Evolutionary conservation across 2,797 vertebrate species (phyloP), one percentile per base, ranked within the genome.

Genomic region (Lindbergichthys nudifrons): DNA sequence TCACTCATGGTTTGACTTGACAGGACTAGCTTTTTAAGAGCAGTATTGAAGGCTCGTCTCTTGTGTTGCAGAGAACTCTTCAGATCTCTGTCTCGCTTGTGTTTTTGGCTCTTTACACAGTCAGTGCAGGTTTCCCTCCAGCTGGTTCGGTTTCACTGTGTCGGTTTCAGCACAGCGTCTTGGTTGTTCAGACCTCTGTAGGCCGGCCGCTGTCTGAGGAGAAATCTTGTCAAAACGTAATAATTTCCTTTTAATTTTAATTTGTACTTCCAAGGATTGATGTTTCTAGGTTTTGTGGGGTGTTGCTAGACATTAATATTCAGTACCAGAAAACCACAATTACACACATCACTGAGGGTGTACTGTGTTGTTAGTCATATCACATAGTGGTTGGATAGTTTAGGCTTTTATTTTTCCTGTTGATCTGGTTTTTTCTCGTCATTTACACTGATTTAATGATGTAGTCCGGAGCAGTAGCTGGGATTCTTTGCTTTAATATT

Each of bases 261-360:
- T 80, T 86, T 85, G 73, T 61, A 80, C 73, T 84, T 88, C 79
- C 69, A 69, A 89, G 73, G 87, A 87, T 90, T 93, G 87, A 88
- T 90, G 86, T 93, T 93, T 92, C 73, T 85, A 87, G 77, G 81
- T 87, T 93, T 88, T 92, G 88, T 92, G 87, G 85, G 82, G 87
- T 92, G 90, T 91, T 92, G 84, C 80, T 91, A 91, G 85, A 85
- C 65, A 85, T 92, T 87, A 68, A 82, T 88, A 89, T 83, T 84
- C 85, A 91, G 67, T 85, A 89, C 71, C 79, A 77, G 75, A 89
- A 80, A 86, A 89, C 48, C 79, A 82, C 83, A 88, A 77, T 75
- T 64, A 86, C 81, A 90, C 89, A 83, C 86, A 78, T 93, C 87
- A 87, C 90, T 80, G 70, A 88, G 77, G 73, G 76, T 88, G 85